Evolutionary conservation across 2,113 vertebrate genomes (phyloP), one percentile per base, ranked within the genome.

Genomic region (Muntiacus muntjak): DNA sequence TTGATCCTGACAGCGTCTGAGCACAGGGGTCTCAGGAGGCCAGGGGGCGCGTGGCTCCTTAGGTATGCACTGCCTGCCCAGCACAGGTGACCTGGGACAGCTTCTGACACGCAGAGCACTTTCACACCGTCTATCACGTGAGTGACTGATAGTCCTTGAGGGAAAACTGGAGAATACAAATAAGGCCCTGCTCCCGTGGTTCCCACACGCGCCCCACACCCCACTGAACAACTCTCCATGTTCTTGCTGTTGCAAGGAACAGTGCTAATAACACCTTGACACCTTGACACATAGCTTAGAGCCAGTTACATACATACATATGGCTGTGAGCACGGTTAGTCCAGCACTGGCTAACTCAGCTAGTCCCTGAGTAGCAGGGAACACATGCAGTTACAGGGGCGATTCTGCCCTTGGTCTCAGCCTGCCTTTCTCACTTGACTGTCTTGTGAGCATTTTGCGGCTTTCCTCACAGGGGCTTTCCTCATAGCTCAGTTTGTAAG

Each of bases 171-270:
- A 47, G 78, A 78, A 57, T 57, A 10, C 1, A 60, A n/a, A 28
- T 74, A 12, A 92, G 43, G 7, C 7, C 25, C 57, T 23, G 3
- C 2, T 9, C 45, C 33, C 0, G 45, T 23, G 47, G 21, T 33
- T 5, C 50, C 25, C n/a, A 26, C 33, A 23, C 1, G 50, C 0
- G 0, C 5, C 10, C 25, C 3, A 11, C 6, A 14, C 26, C 33
- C 83, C 36, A 7, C 55, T 36, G 36, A 21, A 26, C 25, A 67
- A 1, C 9, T 8, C 43, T 33, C 62, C 7, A 0, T 23, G 1
- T 78, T 60, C 30, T 12, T 47, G 1, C 36, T 26, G 1, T 52
- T 25, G 50, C 30, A n/a, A 23, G 58, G 47, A 45, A 23, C 43
- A 16, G 8, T 30, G 36, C 28, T 55, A 2, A n/a, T 50, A 2